Evolutionary conservation across 2,888 invertebrate genomes (phyloP), one percentile per base, ranked within the genome.

Genomic region (Celastrina argiolus): DNA sequence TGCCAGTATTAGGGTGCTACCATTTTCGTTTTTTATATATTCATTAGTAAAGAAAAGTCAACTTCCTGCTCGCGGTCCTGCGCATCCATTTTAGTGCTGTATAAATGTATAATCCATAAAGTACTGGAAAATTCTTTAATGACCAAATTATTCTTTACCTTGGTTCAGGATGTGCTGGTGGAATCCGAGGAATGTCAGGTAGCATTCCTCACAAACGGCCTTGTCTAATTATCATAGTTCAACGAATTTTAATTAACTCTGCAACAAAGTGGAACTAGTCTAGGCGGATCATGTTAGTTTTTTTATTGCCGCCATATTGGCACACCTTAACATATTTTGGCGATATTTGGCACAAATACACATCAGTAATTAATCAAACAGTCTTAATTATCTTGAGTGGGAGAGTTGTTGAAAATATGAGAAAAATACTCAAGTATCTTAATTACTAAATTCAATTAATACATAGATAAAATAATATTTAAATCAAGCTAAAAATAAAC

Each of bases 191-290:
- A 73, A 73, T 73, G 69, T 71, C 70, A 67, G n/a, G n/a, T n/a
- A n/a, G n/a, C n/a, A n/a, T 31, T 31, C 72, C 67, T 64, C 31
- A 26, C 6, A 45, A 59, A 67, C 70, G 72, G 70, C 76, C 76
- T 76, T 74, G 74, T 70, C 68, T 72, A 67, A 69, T 74, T 74
- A 73, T 70, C 70, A 74, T 73, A 76, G 69, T 75, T 74, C 73
- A 74, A 70, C 69, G 72, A 72, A 71, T 74, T 74, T 72, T 70
- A 71, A 73, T 76, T 67, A 66, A 63, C 41, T 69, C 66, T 45
- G 59, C 67, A 68, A 69, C 59, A 69, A 70, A 67, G 41, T 56
- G 65, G 59, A 69, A 69, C 68, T 68, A 63, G 69, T 61, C 61
- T 39, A 61, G 61, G 22, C 61, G 61, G 36, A 22, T 18, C 31